These are phyloP conservation scores for Gymnothorax reevesii DNA, from an alignment of 2,797 vertebrate genomes.

Conservation along the genomic window DNA sequence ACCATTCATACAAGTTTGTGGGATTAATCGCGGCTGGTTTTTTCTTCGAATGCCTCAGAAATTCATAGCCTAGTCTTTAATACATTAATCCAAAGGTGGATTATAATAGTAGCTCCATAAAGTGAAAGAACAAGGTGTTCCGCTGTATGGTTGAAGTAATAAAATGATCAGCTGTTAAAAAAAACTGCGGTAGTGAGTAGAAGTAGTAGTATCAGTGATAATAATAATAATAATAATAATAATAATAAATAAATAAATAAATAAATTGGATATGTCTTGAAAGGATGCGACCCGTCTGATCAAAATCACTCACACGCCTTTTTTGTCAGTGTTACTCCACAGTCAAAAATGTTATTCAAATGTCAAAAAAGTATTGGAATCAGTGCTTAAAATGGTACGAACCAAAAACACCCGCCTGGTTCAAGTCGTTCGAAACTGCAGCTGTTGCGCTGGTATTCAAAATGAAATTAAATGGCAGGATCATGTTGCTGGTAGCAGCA, in stretches of 20 bases:
- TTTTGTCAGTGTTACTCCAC: background rate
- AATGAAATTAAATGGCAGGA: background rate
- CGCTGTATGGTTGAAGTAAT: no score
- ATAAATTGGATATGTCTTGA: background rate
- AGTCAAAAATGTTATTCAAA: background rate
- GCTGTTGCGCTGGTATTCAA: background rate
- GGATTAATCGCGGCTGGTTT: background rate
- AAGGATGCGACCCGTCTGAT: background rate
- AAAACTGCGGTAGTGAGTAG: no score
- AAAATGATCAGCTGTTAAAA: no score
- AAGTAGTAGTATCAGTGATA: background rate
- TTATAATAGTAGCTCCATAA: background rate
- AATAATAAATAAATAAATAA: background rate
- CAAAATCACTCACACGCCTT: background rate
- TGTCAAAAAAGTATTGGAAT: background rate
- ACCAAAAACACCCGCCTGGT: background rate
- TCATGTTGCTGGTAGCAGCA: background rate
- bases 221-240: slow-evolving; percentile 6
- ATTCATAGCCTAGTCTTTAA: background rate
- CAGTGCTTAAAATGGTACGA: background rate
- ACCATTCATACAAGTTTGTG: background rate
- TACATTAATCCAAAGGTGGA: background rate
- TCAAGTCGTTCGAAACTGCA: background rate
- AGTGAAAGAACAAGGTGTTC: no score
- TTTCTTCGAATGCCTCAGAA: background rate